Percentiles rank a stretch among this genome's conserved stretches.
Conservation (phyloP, 2,888 invertebrate species). For the Arenicola marina region DNA sequence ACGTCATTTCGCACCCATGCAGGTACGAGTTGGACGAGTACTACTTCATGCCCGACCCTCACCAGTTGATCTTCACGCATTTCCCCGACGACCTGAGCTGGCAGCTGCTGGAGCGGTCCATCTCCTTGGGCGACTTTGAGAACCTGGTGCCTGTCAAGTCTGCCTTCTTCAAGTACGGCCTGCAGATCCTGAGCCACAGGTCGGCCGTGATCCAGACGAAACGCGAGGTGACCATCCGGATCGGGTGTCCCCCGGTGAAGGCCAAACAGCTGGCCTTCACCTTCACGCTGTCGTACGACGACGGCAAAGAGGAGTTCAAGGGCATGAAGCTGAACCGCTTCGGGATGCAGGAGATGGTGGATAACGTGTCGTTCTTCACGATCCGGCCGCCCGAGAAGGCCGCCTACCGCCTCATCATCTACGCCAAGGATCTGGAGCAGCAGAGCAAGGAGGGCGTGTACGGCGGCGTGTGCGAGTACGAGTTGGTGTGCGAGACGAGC, state of each 20-base stretch:
- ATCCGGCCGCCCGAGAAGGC: conserved; percentile 56
- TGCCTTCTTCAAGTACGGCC: conserved; percentile 60
- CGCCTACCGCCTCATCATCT: conserved; percentile 59
- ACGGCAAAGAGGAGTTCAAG: conserved; percentile 48
- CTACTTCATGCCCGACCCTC: conserved; percentile 61
- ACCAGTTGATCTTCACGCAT: conserved; percentile 61
- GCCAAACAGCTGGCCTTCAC: conserved; percentile 56
- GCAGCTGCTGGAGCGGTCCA: conserved; percentile 57
- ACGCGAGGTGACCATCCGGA: conserved; percentile 54
- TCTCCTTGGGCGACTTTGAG: conserved; percentile 58
- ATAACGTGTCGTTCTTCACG: conserved; percentile 57
- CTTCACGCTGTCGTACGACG: conserved; percentile 57
- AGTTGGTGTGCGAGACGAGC: conserved; percentile 51
- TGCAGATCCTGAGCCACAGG: conserved; percentile 60
- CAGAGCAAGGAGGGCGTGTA: conserved; percentile 59
- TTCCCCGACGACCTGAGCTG: conserved; percentile 59
- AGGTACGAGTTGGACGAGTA: conserved; percentile 60
- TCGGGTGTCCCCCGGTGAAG: conserved; percentile 54
- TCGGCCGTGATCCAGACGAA: conserved; percentile 57
- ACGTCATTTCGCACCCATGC: too few species aligned
- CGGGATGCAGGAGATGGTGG: conserved; percentile 59
- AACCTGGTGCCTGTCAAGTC: conserved; percentile 62
- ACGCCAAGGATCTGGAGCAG: conserved; percentile 59
- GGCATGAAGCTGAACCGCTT: conserved; percentile 51
- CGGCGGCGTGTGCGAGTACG: conserved; percentile 61